A percentile compares a stretch with the other conserved stretches of the same genome.
Evolutionary conservation across 1,140 invertebrate genomes (phyloP).

Genomic region (Eufriesea mexicana): DNA sequence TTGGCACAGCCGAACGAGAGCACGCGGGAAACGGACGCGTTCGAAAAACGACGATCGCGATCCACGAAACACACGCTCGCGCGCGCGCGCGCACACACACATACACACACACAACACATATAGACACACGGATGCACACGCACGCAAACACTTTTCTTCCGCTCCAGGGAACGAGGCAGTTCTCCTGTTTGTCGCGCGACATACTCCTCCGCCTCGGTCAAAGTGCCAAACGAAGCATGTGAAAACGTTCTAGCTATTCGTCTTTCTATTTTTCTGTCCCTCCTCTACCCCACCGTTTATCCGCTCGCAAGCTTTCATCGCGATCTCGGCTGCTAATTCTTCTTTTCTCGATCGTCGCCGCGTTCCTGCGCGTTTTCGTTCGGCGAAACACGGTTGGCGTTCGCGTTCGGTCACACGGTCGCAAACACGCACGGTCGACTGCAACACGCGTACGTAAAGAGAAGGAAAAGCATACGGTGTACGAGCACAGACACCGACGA

Average conservation of each 20-base stretch:
- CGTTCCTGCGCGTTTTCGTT: slow-evolving; percentile 32
- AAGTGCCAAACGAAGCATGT: slow-evolving; percentile 59
- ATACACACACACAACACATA: no score
- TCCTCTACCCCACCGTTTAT: background rate
- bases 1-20: background rate
- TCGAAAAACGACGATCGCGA: slow-evolving; percentile 1
- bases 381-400: background rate
- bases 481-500: background rate
- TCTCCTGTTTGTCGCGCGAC: slow-evolving; percentile 28
- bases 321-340: no score
- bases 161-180: slow-evolving; percentile 33
- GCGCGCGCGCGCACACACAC: no score
- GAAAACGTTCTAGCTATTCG: slow-evolving; percentile 6
- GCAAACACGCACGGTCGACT: background rate
- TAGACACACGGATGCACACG: no score
- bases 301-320: background rate
- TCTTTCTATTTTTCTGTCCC: background rate
- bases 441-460: background rate
- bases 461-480: background rate
- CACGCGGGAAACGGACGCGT: slow-evolving; percentile 2
- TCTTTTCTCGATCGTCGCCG: background rate
- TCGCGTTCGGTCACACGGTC: slow-evolving; percentile 1
- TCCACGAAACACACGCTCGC: background rate
- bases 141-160: slow-evolving; percentile 8
- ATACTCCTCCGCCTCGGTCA: slow-evolving; percentile 41